Evolutionary conservation across 2,113 vertebrate genomes (phyloP).

Genomic region (Pollimyrus isidori): DNA sequence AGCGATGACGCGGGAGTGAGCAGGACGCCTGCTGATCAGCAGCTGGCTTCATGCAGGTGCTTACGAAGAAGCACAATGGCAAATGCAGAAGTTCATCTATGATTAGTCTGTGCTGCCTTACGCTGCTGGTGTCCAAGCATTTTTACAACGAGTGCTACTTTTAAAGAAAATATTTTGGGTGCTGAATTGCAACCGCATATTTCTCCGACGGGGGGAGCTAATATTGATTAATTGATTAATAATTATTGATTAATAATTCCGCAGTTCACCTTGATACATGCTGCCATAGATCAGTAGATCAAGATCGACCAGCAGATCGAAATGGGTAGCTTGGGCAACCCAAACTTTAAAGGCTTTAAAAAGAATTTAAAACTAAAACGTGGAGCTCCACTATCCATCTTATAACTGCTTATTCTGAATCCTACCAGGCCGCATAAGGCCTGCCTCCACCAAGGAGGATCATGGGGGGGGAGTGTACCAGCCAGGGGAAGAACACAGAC

Average conservation of each 20-base stretch:
- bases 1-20: conserved; percentile 11
- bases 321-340: no score
- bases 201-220: background rate
- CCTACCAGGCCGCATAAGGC: no score
- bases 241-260: background rate
- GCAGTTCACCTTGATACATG: background rate
- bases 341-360: no score
- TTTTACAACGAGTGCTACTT: background rate
- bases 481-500: no score
- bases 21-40: background rate
- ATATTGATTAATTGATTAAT: background rate
- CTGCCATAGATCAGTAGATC: background rate
- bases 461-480: no score
- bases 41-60: background rate
- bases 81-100: background rate
- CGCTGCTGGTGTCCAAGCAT: background rate
- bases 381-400: no score
- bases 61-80: background rate
- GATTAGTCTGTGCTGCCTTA: background rate
- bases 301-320: background rate
- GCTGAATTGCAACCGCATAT: background rate
- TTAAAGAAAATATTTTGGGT: background rate
- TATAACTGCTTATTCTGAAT: no score
- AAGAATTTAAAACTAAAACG: no score
- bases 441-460: no score